A percentile compares a stretch with the other conserved stretches of the same genome.
These are phyloP conservation scores for Galerucella calmariensis DNA, from an alignment of 2,888 invertebrate species.

Conservation along the genomic window DNA sequence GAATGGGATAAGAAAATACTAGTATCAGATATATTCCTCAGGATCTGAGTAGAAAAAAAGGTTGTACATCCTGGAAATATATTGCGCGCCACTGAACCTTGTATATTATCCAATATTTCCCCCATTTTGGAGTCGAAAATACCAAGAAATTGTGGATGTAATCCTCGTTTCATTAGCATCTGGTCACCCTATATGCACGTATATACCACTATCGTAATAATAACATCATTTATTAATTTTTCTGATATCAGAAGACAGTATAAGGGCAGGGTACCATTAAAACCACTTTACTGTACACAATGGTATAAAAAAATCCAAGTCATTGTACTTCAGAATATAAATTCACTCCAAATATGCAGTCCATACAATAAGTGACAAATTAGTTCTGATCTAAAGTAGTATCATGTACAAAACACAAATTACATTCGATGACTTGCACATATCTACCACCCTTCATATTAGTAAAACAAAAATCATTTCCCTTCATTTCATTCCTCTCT, in stretches of 20 bases:
- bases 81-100: no score
- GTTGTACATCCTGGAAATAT: no score
- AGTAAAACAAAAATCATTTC: constrained; percentile 25
- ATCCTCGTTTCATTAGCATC: neutral
- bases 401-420: constrained; percentile 26
- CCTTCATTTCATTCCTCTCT: neutral
- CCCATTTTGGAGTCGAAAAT: no score
- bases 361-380: constrained; percentile 8
- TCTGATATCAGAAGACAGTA: neutral
- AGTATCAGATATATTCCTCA: no score
- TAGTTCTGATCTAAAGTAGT: constrained; percentile 11
- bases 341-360: neutral
- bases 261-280: neutral
- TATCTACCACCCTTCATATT: constrained; percentile 5
- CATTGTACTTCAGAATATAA: constrained; percentile 8
- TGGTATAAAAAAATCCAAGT: constrained; percentile 11
- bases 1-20: no score
- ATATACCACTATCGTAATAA: neutral
- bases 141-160: neutral
- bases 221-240: constrained; percentile 11
- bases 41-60: no score
- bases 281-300: constrained; percentile 14
- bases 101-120: no score
- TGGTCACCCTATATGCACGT: neutral
- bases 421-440: constrained; percentile 32